phyloP scores from a whole-genome alignment of 1,140 invertebrate species.

The Drosophila nebulosa region DNA sequence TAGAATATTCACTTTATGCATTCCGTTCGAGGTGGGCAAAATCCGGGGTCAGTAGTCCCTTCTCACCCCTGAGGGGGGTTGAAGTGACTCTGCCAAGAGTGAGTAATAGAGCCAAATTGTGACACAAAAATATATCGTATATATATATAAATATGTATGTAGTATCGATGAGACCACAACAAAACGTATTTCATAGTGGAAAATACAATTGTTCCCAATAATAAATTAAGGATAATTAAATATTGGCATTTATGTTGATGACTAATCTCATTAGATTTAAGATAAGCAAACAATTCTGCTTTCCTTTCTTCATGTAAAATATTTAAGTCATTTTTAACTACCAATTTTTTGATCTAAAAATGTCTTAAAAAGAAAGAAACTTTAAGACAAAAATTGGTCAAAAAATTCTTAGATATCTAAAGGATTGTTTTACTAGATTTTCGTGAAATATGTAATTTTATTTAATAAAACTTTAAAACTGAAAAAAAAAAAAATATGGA shows the following conservation, averaged over 20 bases:
- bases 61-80: background rate
- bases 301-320: background rate
- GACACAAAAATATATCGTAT: background rate
- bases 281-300: background rate
- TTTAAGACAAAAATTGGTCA: background rate
- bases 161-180: no score
- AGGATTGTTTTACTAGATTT: no score
- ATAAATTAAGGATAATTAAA: conserved; percentile 21
- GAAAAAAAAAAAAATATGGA: no score
- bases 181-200: background rate
- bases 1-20: conserved; percentile 2
- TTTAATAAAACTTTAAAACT: no score
- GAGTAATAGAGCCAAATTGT: conserved; percentile 11
- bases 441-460: no score
- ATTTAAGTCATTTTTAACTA: no score
- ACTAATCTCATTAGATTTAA: background rate
- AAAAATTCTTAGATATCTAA: no score
- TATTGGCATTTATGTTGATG: conserved; percentile 23
- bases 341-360: background rate
- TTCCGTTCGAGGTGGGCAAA: background rate
- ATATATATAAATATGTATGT: no score
- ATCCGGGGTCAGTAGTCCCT: background rate
- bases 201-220: background rate
- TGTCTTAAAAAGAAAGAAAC: background rate
- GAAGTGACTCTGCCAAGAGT: background rate